Percentiles rank a stretch among this genome's conserved stretches.
Evolutionary conservation across 2,888 invertebrate species (phyloP).

Genomic region (Nesidiocoris tenuis): DNA sequence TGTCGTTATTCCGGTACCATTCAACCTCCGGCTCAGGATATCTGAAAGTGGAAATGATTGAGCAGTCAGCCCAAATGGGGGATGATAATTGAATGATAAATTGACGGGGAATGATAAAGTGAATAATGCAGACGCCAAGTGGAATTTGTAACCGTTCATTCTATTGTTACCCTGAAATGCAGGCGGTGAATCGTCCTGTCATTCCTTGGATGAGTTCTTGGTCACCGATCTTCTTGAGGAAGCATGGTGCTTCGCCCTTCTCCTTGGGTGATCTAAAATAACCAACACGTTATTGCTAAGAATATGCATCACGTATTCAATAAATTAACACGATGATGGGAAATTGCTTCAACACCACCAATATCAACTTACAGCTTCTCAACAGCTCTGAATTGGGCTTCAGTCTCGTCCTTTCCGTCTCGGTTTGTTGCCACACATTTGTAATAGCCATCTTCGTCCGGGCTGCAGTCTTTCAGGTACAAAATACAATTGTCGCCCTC

Average conservation of each 20-base stretch:
- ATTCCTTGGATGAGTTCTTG: slow-evolving; percentile 83
- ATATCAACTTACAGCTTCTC: slow-evolving; percentile 82
- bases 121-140: too few species aligned
- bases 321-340: too few species aligned
- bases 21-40: slow-evolving; percentile 85
- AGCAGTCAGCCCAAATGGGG: too few species aligned
- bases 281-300: too few species aligned
- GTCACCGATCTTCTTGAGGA: slow-evolving; percentile 86
- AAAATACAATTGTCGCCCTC: slow-evolving; percentile 79
- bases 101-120: too few species aligned
- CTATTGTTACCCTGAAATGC: slow-evolving; percentile 68
- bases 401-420: slow-evolving; percentile 75
- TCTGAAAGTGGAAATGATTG: slow-evolving; percentile 5
- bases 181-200: slow-evolving; percentile 91
- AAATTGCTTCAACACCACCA: too few species aligned
- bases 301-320: too few species aligned
- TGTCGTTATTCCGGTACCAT: slow-evolving; percentile 78
- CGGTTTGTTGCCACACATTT: slow-evolving; percentile 76
- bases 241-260: slow-evolving; percentile 71
- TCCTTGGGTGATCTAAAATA: slow-evolving; percentile 42
- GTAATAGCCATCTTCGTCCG: slow-evolving; percentile 71
- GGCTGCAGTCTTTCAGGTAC: slow-evolving; percentile 68
- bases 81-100: too few species aligned
- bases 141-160: too few species aligned
- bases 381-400: slow-evolving; percentile 73